phyloP scores from a whole-genome alignment of 2,888 invertebrate genomes.

The Ceriagrion tenellum region DNA sequence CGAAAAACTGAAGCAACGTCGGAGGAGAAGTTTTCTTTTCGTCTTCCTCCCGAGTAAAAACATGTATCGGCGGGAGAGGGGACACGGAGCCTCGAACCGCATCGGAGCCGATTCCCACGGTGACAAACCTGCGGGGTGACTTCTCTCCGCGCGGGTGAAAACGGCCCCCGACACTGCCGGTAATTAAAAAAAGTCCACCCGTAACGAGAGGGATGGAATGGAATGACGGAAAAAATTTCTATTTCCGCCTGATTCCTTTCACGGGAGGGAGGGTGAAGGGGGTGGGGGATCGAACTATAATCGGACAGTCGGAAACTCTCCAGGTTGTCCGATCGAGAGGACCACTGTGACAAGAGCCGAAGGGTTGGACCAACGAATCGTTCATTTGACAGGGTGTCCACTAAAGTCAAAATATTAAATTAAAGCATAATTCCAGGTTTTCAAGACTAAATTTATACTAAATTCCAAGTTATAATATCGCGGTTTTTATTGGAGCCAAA shows the following conservation, averaged over 20 bases:
- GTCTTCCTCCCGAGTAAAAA: conserved; percentile 6
- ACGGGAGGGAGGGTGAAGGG: neutral
- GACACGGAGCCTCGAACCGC: conserved; percentile 14
- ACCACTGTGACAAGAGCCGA: neutral
- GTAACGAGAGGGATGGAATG: neutral
- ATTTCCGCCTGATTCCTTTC: conserved; percentile 19
- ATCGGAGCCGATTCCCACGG: conserved; percentile 63
- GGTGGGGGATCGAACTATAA: conserved; percentile 33
- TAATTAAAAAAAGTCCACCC: conserved; percentile 47
- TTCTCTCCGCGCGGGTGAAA: neutral
- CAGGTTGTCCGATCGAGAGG: neutral
- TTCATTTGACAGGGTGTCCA: no score
- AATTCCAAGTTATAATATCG: no score
- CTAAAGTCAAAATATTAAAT: no score
- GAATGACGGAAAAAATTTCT: conserved; percentile 2
- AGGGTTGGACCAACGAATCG: neutral
- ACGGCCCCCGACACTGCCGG: neutral
- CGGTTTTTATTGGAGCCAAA: no score
- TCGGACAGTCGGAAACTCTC: neutral
- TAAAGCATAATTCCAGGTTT: no score
- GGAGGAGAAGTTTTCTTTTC: neutral
- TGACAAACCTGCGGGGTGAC: conserved; percentile 34
- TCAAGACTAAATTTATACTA: no score
- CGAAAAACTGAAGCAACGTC: conserved; percentile 7
- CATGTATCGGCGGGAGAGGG: neutral